Base-by-base conservation (phyloP, 2,888 invertebrate genomes). In the Phragmatobia fuliginosa region DNA sequence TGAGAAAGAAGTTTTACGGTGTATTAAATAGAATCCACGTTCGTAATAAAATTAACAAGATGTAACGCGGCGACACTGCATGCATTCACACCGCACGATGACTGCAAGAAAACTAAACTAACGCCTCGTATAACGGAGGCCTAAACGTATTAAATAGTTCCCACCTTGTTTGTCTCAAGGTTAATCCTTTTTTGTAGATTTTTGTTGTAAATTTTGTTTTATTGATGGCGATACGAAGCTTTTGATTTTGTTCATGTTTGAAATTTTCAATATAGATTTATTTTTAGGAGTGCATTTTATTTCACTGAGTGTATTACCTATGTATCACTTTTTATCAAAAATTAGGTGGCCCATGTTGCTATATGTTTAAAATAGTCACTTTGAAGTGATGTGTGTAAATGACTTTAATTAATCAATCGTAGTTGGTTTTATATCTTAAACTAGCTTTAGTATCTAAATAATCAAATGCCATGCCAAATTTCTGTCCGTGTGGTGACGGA, bases 161-260 rank as follows among this genome's bases (percentile, higher is more conserved):
- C 70, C 73, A 72, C 59, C 61, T 62, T 60, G 59, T n/a, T 36
- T 14, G 60, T 72, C 73, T 75, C 70, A 80, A 80, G 75, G 78
- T 74, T 58, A 52, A 11, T n/a, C 71, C 72, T 76, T 49, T 49
- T 61, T 82, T 71, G 62, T 73, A 59, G 16, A 18, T 67, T 61
- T 58, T 74, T 72, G n/a, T n/a, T n/a, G n/a, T n/a, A 62, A 16
- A 14, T 33, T 64, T 64, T 49, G 63, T 62, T 56, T 38, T 14
- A 31, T 31, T 36, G 7, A 16, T 6, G 36, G 56, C 18, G 36
- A 38, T 31, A 31, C 21, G 25, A 56, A 25, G 25, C 14, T 56
- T 25, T 56, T 58, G 31, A 31, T 7, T 25, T 45, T 18, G 3
- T 41, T 41, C 41, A 4, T 18, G 1, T 41, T 41, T 11, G 18